Evolutionary conservation across 2,797 vertebrate species (phyloP).

Genomic region (Hoplostethus mediterraneus): DNA sequence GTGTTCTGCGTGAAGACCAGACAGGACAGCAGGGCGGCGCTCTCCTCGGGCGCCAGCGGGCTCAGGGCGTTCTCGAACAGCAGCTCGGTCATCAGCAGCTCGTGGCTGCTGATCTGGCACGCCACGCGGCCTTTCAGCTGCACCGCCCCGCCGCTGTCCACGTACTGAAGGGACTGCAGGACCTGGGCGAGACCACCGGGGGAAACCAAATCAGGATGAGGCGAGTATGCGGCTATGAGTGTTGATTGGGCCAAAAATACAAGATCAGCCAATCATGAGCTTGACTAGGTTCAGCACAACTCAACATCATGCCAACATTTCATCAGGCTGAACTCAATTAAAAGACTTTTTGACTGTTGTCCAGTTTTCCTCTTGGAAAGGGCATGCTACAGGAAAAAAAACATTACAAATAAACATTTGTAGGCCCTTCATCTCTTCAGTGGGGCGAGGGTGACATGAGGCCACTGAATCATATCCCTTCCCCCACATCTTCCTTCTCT

Average conservation of each 20-base stretch:
- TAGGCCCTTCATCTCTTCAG: too few species aligned
- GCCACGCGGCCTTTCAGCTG: constrained; percentile 94
- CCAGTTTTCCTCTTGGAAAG: background rate
- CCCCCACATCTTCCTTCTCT: background rate
- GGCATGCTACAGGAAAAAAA: too few species aligned
- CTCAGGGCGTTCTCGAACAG: constrained; percentile 92
- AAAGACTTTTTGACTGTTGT: background rate
- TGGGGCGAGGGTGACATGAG: too few species aligned
- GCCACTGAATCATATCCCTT: background rate
- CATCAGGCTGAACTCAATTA: background rate
- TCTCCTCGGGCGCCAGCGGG: constrained; percentile 91
- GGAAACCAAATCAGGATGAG: background rate
- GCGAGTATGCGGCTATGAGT: too few species aligned
- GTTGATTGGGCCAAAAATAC: too few species aligned
- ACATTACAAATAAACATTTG: too few species aligned
- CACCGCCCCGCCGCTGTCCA: constrained; percentile 88
- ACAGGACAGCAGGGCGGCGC: constrained; percentile 92
- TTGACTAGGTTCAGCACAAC: background rate
- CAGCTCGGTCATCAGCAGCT: constrained; percentile 93
- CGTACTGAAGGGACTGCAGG: constrained; percentile 88
- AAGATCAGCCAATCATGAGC: too few species aligned
- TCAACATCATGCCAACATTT: constrained; percentile 4
- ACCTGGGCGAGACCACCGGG: constrained; percentile 78
- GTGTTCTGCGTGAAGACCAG: constrained; percentile 90
- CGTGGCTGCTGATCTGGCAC: constrained; percentile 93